Conservation (phyloP, 2,888 invertebrate species). For the Perithous albicinctus region DNA sequence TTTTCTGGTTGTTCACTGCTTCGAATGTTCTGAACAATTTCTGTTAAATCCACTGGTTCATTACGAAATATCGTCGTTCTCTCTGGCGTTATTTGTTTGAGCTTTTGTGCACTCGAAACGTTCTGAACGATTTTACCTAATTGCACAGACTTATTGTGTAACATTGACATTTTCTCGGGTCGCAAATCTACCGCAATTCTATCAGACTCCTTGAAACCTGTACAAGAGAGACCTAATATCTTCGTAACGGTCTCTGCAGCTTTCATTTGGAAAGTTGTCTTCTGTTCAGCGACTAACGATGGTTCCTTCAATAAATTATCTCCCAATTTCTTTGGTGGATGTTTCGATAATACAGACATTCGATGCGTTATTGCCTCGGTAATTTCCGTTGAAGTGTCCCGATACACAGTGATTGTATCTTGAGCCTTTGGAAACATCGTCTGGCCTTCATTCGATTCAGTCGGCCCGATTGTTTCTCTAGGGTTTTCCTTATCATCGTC, state of each 20-base stretch:
- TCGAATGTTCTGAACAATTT: conserved; percentile 24
- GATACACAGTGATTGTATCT: conserved; percentile 19
- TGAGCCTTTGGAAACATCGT: not conserved
- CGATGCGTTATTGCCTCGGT: conserved; percentile 50
- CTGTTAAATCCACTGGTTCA: conserved; percentile 53
- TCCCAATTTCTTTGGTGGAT: not conserved
- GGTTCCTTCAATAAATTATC: not conserved
- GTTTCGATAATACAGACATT: not conserved
- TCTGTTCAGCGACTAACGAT: conserved; percentile 1
- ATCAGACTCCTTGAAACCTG: not conserved
- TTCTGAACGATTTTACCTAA: conserved; percentile 17
- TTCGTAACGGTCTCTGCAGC: not conserved
- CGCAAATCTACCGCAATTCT: not conserved
- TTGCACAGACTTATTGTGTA: conserved; percentile 26
- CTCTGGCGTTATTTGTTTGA: not conserved
- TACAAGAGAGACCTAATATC: not conserved
- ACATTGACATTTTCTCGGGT: conserved; percentile 41
- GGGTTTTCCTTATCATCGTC: not conserved
- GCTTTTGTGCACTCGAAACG: not conserved
- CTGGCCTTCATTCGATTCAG: not conserved
- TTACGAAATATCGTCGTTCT: conserved; percentile 44
- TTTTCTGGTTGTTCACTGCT: not conserved
- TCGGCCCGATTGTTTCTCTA: not conserved
- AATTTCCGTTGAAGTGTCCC: conserved; percentile 61
- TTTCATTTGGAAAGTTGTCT: conserved; percentile 37